Conservation (phyloP, 2,888 invertebrate species). For the Trichogramma evanescens region DNA sequence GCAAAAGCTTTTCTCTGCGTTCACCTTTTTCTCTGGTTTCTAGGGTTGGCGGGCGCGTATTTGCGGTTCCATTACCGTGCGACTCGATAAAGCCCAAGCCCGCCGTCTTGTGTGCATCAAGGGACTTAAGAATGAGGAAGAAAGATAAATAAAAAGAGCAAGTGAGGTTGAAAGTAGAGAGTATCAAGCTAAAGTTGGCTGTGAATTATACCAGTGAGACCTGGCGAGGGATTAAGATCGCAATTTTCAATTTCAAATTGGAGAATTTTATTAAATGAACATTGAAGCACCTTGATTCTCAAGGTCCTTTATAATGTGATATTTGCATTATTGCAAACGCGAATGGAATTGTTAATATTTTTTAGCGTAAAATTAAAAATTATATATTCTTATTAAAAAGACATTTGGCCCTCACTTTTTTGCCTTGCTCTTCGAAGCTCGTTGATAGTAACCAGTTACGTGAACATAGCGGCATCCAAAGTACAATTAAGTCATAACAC, state of each 20-base stretch:
- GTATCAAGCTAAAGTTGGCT: not conserved
- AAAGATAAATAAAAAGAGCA: not conserved
- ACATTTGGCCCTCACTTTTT: no score
- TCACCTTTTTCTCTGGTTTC: not conserved
- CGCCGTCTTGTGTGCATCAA: not conserved
- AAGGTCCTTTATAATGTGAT: no score
- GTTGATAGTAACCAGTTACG: no score
- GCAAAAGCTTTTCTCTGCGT: slow-evolving; percentile 15
- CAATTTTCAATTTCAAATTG: no score
- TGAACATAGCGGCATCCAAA: not conserved
- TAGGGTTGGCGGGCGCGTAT: slow-evolving; percentile 6
- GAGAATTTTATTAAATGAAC: slow-evolving; percentile 18
- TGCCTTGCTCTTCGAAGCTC: no score
- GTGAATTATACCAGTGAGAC: slow-evolving; percentile 7
- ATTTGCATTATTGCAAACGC: no score
- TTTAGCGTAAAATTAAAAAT: no score
- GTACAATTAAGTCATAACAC: slow-evolving; percentile 6
- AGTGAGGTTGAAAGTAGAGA: not conserved
- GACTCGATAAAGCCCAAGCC: slow-evolving; percentile 12
- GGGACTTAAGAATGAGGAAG: slow-evolving; percentile 6
- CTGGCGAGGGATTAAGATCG: slow-evolving; percentile 12
- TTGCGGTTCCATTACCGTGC: slow-evolving; percentile 20
- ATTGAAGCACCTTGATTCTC: slow-evolving; percentile 9
- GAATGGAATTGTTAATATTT: no score
- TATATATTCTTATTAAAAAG: no score